Base-by-base conservation (phyloP, 2,888 invertebrate species). In the Gymnocheta viridis region DNA sequence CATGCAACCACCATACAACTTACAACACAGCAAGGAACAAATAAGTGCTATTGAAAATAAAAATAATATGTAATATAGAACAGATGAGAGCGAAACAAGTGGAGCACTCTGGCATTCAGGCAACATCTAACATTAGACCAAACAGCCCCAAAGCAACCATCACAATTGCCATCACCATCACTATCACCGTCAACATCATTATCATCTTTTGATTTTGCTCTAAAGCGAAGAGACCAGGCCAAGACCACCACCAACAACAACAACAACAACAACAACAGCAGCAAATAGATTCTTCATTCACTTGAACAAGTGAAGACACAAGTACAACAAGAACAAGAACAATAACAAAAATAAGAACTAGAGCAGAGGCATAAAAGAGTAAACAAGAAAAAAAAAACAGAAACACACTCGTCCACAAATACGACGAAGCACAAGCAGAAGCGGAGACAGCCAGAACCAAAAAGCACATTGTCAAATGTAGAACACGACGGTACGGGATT, bases 401-500 rank as follows among this genome's bases (percentile, higher is more conserved):
- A 29, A 44, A 41, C 6, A 27, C 17, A 56, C 22, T 58, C 22
- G 35, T n/a, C 9, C 17, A n/a, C n/a, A 32, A 38, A 29, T 27
- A 56, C 10, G 17, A 49, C 47, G 10, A 27, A 41, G 24, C 32
- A 62, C 10, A 24, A 44, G 51, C 22, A 51, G n/a, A 38, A 49
- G 41, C 73, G 22, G 66, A 66, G 44, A 35, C 66, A 56, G 64
- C 27, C 17, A 81, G 74, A 81, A 74, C 73, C 54, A 51, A 74
- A 60, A 62, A 69, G 67, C 74, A 74, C 73, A 74, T 62, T 81
- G 47, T 9, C 32, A 74, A 74, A 74, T 60, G 51, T 67, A 54
- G 67, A 81, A 32, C 73, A 67, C 78, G 49, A 62, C 73, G 74
- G 67, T 54, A 81, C 81, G 81, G 74, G 54, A 72, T 44, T 54